Base-by-base conservation (phyloP, 1,140 invertebrate genomes). In the Zaprionus kolodkinae region DNA sequence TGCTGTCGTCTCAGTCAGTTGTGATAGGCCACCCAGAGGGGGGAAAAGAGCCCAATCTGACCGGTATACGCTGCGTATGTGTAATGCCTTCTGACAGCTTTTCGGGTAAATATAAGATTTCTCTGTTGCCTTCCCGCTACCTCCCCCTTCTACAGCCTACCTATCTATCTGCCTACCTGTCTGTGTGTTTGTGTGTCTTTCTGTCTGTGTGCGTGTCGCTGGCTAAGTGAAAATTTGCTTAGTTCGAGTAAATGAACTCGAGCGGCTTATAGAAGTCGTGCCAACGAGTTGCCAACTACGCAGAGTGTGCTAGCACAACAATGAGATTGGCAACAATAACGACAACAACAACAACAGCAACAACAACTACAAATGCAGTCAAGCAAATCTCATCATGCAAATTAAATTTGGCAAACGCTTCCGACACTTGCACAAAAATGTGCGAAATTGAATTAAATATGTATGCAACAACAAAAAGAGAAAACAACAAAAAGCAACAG, bases 391-490 rank as follows among this genome's bases (percentile, higher is more conserved):
- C 84, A 88, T 87, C 83, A 88, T 87, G 84, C 82, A 88, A 88
- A 88, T 88, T 88, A 88, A 89, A 88, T 88, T 88, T 88, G 85
- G 80, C 84, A 88, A 84, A 78, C 74, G 78, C 81, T 88, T 84
- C 74, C 85, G 75, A 84, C 84, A 84, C 84, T 80, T 88, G 73
- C 77, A 88, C 80, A 88, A 84, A 88, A 88, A 84, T 84, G 80
- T 88, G 84, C 85, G 71, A 88, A 89, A 88, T 88, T 88, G 78
- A 89, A 88, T 88, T 88, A 88, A 88, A 87, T 89, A 88, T 89
- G 85, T 85, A 89, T 81, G 27, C 27, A 43, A 43, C 59, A 83
- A 66, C 66, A 71, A 66, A 25, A 50, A 52, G 73, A 36, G 12
- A 40, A 13, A 40, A 12, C 38, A 61, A 30, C 25, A 65, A 45